Base-by-base conservation (phyloP, 2,797 vertebrate species). In the Girardinus metallicus region DNA sequence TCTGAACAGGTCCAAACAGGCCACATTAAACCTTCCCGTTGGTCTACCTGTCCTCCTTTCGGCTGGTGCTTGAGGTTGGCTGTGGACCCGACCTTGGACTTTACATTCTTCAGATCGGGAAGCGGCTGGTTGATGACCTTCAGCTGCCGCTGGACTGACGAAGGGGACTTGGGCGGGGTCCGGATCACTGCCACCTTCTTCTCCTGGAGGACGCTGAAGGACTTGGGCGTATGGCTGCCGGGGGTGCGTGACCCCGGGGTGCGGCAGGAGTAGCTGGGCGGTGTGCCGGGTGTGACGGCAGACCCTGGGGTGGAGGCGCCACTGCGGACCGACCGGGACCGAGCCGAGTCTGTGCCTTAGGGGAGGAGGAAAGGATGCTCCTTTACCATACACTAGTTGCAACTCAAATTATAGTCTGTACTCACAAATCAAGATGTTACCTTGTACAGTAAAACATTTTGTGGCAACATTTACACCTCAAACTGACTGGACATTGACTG, bases 131-230 rank as follows among this genome's bases (percentile, higher is more conserved):
- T 98, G 90, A 98, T 92, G 41, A 98, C 95, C 87, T 98, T 97
- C 81, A 99, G 96, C 92, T 99, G 98, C 88, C 98, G 96, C 0
- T 97, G 97, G 79, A 92, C 95, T 0, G 97, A 97, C 26, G 96
- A 97, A 0, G 98, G 98, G 4, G 98, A 99, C 94, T 99, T 99
- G 47, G 98, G 98, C 66, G 98, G 98, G 55, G 98, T 99, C 53
- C 98, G 97, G 75, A 99, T 97, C 89, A 99, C 96, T 7, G 98
- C 98, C 46, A 98, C 96, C 94, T 98, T 99, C 95, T 98, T 98
- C 93, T 99, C 98, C 90, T 97, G 96, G 85, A 97, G 95, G 87
- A 97, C 92, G 87, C 97, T 97, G 90, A 97, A 97, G 88, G 98
- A 98, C 89, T 96, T 98, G 77, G 98, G 98, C 0, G 98, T 99